Percentiles rank a stretch among this genome's conserved stretches.
phyloP scores from a whole-genome alignment of 2,888 invertebrate genomes.

The Pollenia angustigena region DNA sequence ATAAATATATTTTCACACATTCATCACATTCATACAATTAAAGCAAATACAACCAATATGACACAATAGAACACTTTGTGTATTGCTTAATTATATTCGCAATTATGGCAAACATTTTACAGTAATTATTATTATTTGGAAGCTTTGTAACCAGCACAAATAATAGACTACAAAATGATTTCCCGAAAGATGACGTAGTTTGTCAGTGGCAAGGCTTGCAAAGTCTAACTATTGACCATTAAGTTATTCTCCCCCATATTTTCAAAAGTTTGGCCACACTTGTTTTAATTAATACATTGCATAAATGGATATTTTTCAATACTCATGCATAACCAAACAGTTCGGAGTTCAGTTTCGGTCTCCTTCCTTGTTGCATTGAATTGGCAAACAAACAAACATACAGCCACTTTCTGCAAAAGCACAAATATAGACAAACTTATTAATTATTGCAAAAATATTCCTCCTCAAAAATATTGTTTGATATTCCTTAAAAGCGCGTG shows the following conservation, averaged over 20 bases:
- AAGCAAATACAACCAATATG: too few relatives aligned
- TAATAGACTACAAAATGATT: too few relatives aligned
- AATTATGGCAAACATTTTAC: too few relatives aligned
- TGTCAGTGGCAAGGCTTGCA: too few relatives aligned
- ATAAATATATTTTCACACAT: too few relatives aligned
- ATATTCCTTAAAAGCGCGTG: neutral
- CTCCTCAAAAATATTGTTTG: conserved; percentile 50
- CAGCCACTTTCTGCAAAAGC: conserved; percentile 43
- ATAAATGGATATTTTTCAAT: conserved; percentile 42
- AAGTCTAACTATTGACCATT: too few relatives aligned
- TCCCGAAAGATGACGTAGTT: too few relatives aligned
- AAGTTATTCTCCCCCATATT: neutral
- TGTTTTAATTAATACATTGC: conserved; percentile 42
- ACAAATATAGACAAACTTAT: conserved; percentile 61
- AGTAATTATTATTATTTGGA: too few relatives aligned
- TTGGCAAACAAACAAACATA: conserved; percentile 38
- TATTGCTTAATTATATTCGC: too few relatives aligned
- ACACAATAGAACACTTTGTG: too few relatives aligned
- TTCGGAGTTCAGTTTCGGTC: neutral
- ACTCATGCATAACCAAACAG: conserved; percentile 36
- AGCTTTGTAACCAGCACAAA: too few relatives aligned
- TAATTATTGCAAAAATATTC: conserved; percentile 70
- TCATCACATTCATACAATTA: too few relatives aligned
- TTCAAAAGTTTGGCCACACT: conserved; percentile 15
- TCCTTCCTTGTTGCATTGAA: conserved; percentile 13